Evolutionary conservation across 2,888 invertebrate species (phyloP).

Genomic region (Selenia dentaria): DNA sequence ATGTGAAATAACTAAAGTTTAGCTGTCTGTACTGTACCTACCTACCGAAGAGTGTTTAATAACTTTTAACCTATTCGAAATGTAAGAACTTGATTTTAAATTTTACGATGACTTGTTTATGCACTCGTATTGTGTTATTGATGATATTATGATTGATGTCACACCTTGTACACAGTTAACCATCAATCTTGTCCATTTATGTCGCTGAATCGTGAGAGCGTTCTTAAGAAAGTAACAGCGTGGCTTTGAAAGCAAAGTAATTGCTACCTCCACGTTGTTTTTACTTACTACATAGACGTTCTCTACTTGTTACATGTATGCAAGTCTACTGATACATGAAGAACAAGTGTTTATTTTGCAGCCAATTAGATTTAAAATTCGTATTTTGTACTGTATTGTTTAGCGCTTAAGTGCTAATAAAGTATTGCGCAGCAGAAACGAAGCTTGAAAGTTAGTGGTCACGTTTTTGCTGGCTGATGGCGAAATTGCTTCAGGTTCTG

Average conservation of each 20-base stretch:
- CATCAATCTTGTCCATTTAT: constrained; percentile 29
- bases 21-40: too few species aligned
- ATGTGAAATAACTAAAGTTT: too few species aligned
- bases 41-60: too few species aligned
- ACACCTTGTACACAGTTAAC: constrained; percentile 12
- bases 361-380: constrained; percentile 2
- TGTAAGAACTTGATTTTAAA: too few species aligned
- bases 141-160: constrained; percentile 17
- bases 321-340: constrained; percentile 15
- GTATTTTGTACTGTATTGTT: constrained; percentile 24
- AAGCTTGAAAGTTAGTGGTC: constrained; percentile 19
- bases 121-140: neutral
- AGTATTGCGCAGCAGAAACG: constrained; percentile 2
- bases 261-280: constrained; percentile 46
- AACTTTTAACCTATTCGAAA: too few species aligned
- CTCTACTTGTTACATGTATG: constrained; percentile 14
- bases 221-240: constrained; percentile 46
- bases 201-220: constrained; percentile 41
- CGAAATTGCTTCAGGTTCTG: constrained; percentile 18
- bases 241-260: constrained; percentile 59
- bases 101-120: too few species aligned
- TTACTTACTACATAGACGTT: constrained; percentile 16
- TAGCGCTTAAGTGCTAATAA: constrained; percentile 10
- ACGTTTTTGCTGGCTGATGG: constrained; percentile 28
- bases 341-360: constrained; percentile 14